Percentiles rank a stretch among this genome's conserved stretches.
These are phyloP conservation scores for Ceuthmochares aereus DNA, from an alignment of 2,113 vertebrate genomes.

Conservation along the genomic window DNA sequence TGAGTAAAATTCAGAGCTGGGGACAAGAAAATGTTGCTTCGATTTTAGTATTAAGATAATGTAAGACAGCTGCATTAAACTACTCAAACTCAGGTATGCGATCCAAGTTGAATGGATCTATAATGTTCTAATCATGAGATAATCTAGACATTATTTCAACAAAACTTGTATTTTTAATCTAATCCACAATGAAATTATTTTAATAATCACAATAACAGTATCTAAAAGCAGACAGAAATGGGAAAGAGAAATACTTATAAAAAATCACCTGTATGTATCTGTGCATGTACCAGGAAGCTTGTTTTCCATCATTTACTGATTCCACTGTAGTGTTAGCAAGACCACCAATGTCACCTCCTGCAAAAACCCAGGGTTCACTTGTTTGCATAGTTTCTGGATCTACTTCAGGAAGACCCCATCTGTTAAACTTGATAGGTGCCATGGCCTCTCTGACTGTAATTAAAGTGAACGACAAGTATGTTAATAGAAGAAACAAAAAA, in stretches of 20 bases:
- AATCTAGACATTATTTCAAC: neutral
- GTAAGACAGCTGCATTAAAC: neutral
- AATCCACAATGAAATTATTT: neutral
- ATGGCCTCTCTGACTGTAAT: constrained; percentile 87
- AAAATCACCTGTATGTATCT: constrained; percentile 86
- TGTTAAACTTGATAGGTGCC: constrained; percentile 87
- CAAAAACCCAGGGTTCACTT: constrained; percentile 92
- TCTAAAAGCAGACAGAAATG: neutral
- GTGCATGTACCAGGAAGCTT: constrained; percentile 93
- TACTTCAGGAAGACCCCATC: constrained; percentile 90
- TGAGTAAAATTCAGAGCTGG: neutral
- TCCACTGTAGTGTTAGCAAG: constrained; percentile 93
- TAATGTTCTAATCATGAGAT: neutral
- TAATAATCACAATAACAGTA: neutral
- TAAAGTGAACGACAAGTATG: neutral
- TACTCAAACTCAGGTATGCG: neutral
- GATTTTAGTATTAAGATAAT: neutral
- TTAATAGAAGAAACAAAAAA: neutral
- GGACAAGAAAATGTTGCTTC: neutral
- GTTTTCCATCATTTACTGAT: constrained; percentile 94
- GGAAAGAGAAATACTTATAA: neutral
- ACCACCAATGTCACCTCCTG: constrained; percentile 90
- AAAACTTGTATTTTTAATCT: neutral
- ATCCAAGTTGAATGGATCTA: neutral
- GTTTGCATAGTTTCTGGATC: constrained; percentile 92